Base-by-base conservation (phyloP, 35 echinoderm and acorn worm genomes). In the Eucidaris tribuloides region DNA sequence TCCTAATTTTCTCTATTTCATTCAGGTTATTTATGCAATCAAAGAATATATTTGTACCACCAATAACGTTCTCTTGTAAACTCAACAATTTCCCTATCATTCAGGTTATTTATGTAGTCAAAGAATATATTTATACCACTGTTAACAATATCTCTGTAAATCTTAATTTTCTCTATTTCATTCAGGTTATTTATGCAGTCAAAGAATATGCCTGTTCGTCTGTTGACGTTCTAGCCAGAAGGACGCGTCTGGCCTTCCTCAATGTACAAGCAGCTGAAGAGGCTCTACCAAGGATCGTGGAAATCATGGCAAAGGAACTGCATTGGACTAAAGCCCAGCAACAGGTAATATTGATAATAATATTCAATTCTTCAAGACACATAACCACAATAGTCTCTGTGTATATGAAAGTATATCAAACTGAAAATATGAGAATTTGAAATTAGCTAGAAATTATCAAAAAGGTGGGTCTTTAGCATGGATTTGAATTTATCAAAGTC, bases 181-280 rank as follows among this genome's bases (percentile, higher is more conserved):
- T 20, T 2, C 36, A 99, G 96, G 96, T 99, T 14, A 39, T 57
- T 11, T 99, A 99, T 63, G 96, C 96, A 82, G 82, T 93, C 9
- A 92, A 89, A 74, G 96, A 99, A 46, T 99, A 99, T 77, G 96
- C 91, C 6, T 80, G 87, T 22, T 84, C 82, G 49, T 82, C 85
- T 7, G 79, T 99, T 14, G 96, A 99, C 88, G 96, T 99, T 11
- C 65, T 99, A 18, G 96, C 86, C 37, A 43, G 96, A 7, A 79
- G 96, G 36, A 90, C 91, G 13, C 54, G 96, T 22, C 84, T 99
- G 58, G 90, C 90, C 42, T 99, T 93, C 44, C 83, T 99, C 3
- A 99, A 99, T 71, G 91, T 90, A n/a, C 87, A 93, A 60, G 96
- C 96, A 34, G 91, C 96, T 20, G 96, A 99, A 52, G 96, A 99